Evolutionary conservation across 1,140 invertebrate genomes (phyloP).

Genomic region (Aphelenchoides fujianensis): DNA sequence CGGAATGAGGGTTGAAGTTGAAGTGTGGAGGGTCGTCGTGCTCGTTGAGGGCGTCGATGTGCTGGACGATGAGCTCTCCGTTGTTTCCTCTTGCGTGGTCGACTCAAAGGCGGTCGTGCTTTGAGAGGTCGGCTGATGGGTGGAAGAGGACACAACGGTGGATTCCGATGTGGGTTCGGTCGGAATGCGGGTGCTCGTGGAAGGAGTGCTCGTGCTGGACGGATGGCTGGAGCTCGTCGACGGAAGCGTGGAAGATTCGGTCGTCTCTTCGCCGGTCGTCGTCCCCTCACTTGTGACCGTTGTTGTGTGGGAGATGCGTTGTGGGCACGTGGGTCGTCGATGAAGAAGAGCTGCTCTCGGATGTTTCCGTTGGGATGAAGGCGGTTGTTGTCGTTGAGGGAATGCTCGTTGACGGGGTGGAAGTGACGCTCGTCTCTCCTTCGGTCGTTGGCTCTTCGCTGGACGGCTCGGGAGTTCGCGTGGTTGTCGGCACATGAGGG

Average conservation of each 20-base stretch:
- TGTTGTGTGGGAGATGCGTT: too few species aligned
- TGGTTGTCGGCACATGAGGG: too few species aligned
- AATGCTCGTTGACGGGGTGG: not conserved
- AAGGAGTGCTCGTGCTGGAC: too few species aligned
- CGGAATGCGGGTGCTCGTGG: too few species aligned
- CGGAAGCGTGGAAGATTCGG: not conserved
- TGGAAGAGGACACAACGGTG: not conserved
- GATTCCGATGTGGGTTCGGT: constrained; percentile 4
- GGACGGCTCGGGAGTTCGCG: not conserved
- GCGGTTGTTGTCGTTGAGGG: not conserved
- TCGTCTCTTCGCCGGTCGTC: not conserved
- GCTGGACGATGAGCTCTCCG: not conserved
- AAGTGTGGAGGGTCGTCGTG: not conserved
- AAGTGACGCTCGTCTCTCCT: not conserved
- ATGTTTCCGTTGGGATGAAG: constrained; percentile 6
- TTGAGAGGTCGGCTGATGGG: not conserved
- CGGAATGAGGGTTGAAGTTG: not conserved
- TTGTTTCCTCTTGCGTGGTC: not conserved
- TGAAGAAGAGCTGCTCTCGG: too few species aligned
- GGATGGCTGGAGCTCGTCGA: too few species aligned
- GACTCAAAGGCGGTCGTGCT: not conserved
- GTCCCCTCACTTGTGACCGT: too few species aligned
- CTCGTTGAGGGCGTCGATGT: not conserved
- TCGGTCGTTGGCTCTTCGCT: not conserved
- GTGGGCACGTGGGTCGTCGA: not conserved